These are phyloP conservation scores for Meganola albula DNA, from an alignment of 2,888 invertebrate species.

Conservation along the genomic window DNA sequence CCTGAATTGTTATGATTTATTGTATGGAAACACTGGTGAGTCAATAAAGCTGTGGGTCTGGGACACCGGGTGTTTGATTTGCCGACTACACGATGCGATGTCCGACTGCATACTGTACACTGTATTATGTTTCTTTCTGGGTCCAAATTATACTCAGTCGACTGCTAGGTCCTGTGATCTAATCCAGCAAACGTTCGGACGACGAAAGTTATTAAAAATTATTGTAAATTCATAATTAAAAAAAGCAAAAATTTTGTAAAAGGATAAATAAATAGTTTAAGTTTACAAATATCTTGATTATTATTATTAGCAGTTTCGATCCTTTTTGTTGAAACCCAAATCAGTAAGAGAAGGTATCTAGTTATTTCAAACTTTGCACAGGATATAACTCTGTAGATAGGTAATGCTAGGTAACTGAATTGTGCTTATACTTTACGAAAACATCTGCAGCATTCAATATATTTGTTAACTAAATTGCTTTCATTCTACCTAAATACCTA, in stretches of 20 bases:
- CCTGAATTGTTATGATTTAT: slow-evolving; percentile 77
- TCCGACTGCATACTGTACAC: slow-evolving; percentile 24
- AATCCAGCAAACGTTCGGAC: slow-evolving; percentile 37
- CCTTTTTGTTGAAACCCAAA: slow-evolving; percentile 15
- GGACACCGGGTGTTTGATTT: slow-evolving; percentile 73
- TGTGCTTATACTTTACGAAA: too few species aligned
- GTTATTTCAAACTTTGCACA: too few species aligned
- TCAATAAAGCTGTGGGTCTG: slow-evolving; percentile 78
- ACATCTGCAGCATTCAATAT: too few species aligned
- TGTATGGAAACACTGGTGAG: slow-evolving; percentile 77
- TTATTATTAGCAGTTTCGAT: slow-evolving; percentile 44
- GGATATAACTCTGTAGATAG: too few species aligned
- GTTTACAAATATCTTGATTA: slow-evolving; percentile 61
- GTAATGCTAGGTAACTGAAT: too few species aligned
- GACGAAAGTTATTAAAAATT: slow-evolving; percentile 43
- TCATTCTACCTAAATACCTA: too few species aligned
- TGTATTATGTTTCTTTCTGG: slow-evolving; percentile 63
- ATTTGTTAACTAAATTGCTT: too few species aligned
- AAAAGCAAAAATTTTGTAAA: slow-evolving; percentile 69
- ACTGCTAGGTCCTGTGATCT: slow-evolving; percentile 45
- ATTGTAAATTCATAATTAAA: slow-evolving; percentile 66
- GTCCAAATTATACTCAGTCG: slow-evolving; percentile 54
- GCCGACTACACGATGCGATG: slow-evolving; percentile 39
- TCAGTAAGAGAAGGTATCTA: too few species aligned
- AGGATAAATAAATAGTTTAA: slow-evolving; percentile 75